Evolutionary conservation across 2,888 invertebrate genomes (phyloP), one percentile per base, ranked within the genome.

Genomic region (Netelia inedita): DNA sequence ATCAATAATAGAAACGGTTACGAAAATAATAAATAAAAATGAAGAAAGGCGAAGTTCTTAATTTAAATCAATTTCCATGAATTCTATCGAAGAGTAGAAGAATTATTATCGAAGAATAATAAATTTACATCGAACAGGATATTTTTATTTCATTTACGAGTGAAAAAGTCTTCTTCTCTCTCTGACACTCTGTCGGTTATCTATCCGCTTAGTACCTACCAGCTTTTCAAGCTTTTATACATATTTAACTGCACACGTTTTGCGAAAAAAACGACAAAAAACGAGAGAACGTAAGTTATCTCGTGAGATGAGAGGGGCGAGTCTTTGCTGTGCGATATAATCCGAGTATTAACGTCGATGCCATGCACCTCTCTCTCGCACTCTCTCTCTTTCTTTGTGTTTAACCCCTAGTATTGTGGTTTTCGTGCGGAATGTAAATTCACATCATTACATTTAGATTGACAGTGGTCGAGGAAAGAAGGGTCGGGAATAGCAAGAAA

Each of bases 341-440:
- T 83, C 59, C 57, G 16, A 16, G 19, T 63, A n/a, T n/a, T n/a
- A 41, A 63, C 23, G 10, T 23, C 53, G 41, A 50, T 21, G 21
- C 46, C 21, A 19, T 43, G 5, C 5, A 28, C 3, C 28, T 28
- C 5, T 28, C 28, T 28, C 5, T 28, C 28, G 3, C 5, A 5
- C 28, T 28, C 5, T 28, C 28, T 28, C 5, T 28, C 46, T 57
- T 11, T 19, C 19, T 23, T 2, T 57, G 19, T 35, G 5, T 1
- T 1, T n/a, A 46, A 3, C 28, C 28, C 28, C 28, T 28, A 28
- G 28, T 9, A 2, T 65, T 41, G 50, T 35, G 11, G 21, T 59
- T 75, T 65, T 41, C 69, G 43, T 50, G 14, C 50, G 65, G 21
- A 79, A 79, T 79, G 79, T 50, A 79, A 75, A 79, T 75, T 79